Evolutionary conservation across 2,113 vertebrate genomes (phyloP).

Genomic region (Ceratotherium simum): DNA sequence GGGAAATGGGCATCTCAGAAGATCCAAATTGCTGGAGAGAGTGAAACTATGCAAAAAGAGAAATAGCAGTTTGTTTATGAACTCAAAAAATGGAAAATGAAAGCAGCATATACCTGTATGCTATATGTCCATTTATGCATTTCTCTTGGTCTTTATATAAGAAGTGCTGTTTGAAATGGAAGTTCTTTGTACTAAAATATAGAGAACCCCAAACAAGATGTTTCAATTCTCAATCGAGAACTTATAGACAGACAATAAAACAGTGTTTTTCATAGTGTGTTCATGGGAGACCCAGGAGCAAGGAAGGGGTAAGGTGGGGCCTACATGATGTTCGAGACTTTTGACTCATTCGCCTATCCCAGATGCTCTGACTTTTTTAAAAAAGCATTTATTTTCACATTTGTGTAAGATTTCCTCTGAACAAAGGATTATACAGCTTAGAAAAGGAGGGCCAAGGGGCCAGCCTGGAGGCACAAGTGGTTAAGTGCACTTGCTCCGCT

Average conservation of each 20-base stretch:
- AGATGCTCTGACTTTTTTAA: background rate
- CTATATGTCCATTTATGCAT: background rate
- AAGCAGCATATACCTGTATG: background rate
- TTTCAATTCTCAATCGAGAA: background rate
- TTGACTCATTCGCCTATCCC: background rate
- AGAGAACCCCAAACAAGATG: background rate
- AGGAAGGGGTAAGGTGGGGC: background rate
- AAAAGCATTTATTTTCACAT: background rate
- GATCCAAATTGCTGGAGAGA: background rate
- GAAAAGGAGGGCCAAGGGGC: background rate
- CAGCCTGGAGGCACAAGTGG: too few relatives aligned
- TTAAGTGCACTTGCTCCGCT: too few relatives aligned
- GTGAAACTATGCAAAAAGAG: background rate
- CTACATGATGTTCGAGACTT: background rate
- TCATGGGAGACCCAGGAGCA: background rate
- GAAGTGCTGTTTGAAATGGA: background rate
- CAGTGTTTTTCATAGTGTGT: background rate
- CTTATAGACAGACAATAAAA: background rate
- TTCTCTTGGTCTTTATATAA: background rate
- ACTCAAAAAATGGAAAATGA: background rate
- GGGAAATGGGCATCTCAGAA: background rate
- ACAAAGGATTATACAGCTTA: slow-evolving; percentile 27
- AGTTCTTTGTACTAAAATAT: background rate
- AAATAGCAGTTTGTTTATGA: slow-evolving; percentile 18
- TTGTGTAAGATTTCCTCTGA: slow-evolving; percentile 9